These are phyloP conservation scores for Stegostoma tigrinum DNA, from an alignment of 2,113 vertebrate genomes.

Conservation along the genomic window DNA sequence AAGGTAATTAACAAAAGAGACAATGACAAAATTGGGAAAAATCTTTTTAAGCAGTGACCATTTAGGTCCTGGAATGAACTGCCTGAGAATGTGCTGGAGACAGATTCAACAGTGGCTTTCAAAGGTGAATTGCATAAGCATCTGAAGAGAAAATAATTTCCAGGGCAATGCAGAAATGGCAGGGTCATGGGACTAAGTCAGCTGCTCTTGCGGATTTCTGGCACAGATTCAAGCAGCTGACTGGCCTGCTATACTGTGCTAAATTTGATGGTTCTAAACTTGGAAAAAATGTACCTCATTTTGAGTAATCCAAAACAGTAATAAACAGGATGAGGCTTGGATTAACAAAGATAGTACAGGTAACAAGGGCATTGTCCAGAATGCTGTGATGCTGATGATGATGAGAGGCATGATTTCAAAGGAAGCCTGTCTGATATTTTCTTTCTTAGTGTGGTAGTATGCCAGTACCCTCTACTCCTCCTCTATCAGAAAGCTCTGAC, in stretches of 20 bases:
- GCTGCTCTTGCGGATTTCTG: background rate
- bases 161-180: background rate
- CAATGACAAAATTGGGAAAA: no score
- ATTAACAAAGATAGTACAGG: background rate
- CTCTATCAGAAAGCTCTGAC: background rate
- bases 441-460: background rate
- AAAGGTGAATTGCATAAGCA: background rate
- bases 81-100: no score
- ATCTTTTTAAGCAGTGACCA: no score
- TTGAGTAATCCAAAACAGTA: background rate
- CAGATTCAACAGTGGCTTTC: no score
- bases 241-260: background rate
- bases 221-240: background rate
- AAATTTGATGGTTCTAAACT: background rate
- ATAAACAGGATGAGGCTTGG: background rate
- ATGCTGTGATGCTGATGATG: background rate
- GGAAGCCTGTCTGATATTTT: background rate
- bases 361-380: background rate
- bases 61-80: no score
- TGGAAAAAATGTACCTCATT: background rate
- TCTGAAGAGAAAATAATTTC: background rate
- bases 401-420: background rate
- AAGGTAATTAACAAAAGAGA: no score
- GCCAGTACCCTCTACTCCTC: background rate
- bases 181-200: background rate